phyloP scores from a whole-genome alignment of 2,888 invertebrate species.

The Thecophora atra region DNA sequence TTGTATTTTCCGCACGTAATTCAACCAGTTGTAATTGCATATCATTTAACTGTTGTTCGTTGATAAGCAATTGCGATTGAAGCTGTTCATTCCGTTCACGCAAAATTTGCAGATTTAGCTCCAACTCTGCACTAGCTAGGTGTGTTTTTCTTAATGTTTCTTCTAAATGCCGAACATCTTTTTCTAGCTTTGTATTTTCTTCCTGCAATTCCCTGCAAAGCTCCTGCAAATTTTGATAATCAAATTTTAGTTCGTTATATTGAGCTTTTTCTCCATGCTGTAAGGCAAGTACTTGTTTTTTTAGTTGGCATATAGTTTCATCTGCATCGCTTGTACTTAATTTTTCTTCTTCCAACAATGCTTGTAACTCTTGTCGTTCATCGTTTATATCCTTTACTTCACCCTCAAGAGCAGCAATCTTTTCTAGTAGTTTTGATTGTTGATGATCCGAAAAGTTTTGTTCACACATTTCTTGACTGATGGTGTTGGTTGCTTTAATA shows the following conservation, averaged over 20 bases:
- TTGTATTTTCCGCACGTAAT: conserved; percentile 25
- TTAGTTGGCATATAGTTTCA: conserved; percentile 50
- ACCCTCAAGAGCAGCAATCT: conserved; percentile 68
- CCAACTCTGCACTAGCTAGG: neutral
- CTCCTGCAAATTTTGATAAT: conserved; percentile 52
- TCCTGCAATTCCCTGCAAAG: conserved; percentile 49
- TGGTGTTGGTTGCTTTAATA: neutral
- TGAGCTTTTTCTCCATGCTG: conserved; percentile 51
- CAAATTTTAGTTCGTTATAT: conserved; percentile 52
- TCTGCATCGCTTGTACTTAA: conserved; percentile 61
- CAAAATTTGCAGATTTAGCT: neutral
- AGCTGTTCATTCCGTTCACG: conserved; percentile 21
- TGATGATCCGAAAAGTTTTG: neutral
- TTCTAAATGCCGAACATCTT: conserved; percentile 38
- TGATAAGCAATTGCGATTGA: neutral
- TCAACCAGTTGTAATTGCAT: conserved; percentile 39
- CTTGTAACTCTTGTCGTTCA: conserved; percentile 72
- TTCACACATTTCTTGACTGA: neutral
- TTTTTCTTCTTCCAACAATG: conserved; percentile 69
- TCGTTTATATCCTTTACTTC: conserved; percentile 70
- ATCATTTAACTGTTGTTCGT: conserved; percentile 22
- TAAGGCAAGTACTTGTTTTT: conserved; percentile 52
- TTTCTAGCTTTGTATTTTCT: conserved; percentile 37
- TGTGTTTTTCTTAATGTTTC: conserved; percentile 2
- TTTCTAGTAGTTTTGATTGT: conserved; percentile 46